A percentile compares a stretch with the other conserved stretches of the same genome.
Conservation (phyloP, 2,113 vertebrate species). For the Calonectris borealis region DNA sequence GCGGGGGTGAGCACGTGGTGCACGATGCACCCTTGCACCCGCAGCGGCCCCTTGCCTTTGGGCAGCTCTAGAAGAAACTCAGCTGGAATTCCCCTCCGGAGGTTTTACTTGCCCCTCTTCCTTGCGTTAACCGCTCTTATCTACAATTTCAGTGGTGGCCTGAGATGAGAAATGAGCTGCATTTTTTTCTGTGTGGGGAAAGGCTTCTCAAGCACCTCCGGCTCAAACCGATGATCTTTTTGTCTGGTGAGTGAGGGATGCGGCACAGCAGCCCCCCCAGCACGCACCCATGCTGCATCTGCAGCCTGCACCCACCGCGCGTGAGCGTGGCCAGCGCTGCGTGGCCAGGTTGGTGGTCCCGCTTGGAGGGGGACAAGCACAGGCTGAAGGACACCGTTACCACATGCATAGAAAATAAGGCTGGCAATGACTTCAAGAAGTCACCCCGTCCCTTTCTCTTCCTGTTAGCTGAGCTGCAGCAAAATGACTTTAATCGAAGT, state of each 20-base stretch:
- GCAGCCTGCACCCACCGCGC: fast-evolving
- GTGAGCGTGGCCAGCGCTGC: fast-evolving
- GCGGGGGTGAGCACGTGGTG: neutral
- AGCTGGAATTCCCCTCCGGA: slow-evolving; percentile 26
- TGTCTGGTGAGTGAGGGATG: neutral
- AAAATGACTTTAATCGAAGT: fast-evolving
- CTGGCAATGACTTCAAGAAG: neutral
- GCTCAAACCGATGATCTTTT: fast-evolving
- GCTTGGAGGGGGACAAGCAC: fast-evolving
- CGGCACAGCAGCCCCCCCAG: fast-evolving
- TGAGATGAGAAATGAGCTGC: neutral
- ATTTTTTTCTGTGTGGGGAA: fast-evolving
- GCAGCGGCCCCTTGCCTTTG: neutral
- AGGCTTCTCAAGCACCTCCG: neutral
- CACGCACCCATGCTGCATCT: neutral
- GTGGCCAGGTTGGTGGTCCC: fast-evolving
- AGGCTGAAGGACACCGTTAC: neutral
- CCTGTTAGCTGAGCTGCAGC: neutral
- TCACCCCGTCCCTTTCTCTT: neutral
- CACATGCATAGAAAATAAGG: fast-evolving
- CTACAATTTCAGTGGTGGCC: neutral
- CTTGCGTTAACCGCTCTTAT: neutral
- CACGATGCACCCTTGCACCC: neutral
- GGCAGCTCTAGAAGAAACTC: slow-evolving; percentile 19
- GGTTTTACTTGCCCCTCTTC: slow-evolving; percentile 13